Percentiles rank a stretch among this genome's conserved stretches.
These are phyloP conservation scores for Amyelois transitella DNA, from an alignment of 1,140 invertebrate species.

Conservation along the genomic window DNA sequence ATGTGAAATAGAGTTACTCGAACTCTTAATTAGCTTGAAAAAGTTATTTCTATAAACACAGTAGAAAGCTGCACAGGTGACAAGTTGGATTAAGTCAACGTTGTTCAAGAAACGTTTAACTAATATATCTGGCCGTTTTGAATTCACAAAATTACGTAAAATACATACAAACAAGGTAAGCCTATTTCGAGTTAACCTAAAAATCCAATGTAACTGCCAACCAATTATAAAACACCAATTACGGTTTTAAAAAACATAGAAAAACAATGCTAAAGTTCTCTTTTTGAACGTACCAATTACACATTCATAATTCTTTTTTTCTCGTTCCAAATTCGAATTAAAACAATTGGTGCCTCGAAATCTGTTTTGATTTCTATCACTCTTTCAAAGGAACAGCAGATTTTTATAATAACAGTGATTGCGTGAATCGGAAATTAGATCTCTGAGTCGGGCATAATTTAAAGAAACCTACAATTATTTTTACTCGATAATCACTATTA, in stretches of 20 bases:
- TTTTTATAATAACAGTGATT: conserved; percentile 52
- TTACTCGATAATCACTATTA: conserved; percentile 57
- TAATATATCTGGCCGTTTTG: conserved; percentile 7
- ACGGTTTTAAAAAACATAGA: conserved; percentile 25
- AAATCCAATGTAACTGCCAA: conserved; percentile 2
- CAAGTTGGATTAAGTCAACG: too few relatives aligned
- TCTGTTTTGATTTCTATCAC: conserved; percentile 51
- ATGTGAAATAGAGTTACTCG: too few relatives aligned
- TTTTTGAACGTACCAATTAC: conserved; percentile 50
- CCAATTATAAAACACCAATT: conserved; percentile 24
- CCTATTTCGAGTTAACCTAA: neutral
- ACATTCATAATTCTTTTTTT: conserved; percentile 54
- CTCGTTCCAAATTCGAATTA: conserved; percentile 41
- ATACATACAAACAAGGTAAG: neutral
- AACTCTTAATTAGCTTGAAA: too few relatives aligned
- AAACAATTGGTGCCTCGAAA: conserved; percentile 52
- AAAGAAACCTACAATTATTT: conserved; percentile 56
- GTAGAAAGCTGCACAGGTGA: too few relatives aligned
- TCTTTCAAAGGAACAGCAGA: conserved; percentile 21
- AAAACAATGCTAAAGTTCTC: conserved; percentile 37
- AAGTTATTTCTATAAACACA: too few relatives aligned
- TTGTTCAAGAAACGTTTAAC: neutral
- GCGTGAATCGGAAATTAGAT: conserved; percentile 43
- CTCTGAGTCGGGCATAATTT: conserved; percentile 41
- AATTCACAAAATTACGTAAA: too few relatives aligned